phyloP scores from a whole-genome alignment of 1,140 invertebrate genomes.

The Octopus bimaculoides region DNA sequence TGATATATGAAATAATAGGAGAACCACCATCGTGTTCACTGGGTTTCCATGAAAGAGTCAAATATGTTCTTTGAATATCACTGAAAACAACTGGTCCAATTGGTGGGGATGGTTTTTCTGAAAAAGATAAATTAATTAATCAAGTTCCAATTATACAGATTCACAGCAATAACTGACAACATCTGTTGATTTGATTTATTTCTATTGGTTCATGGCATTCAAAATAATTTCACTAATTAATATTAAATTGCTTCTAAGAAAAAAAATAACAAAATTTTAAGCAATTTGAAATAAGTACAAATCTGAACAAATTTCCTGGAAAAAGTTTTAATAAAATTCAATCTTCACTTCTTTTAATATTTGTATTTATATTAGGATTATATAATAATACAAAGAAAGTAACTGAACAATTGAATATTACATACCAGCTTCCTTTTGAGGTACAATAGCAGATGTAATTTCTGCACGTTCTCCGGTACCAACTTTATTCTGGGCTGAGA shows the following conservation, averaged over 20 bases:
- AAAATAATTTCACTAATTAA: too few species aligned
- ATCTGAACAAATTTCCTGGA: too few species aligned
- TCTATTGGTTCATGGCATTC: too few species aligned
- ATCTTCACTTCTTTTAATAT: too few species aligned
- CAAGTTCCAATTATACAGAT: neutral
- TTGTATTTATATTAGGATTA: neutral
- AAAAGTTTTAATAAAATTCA: too few species aligned
- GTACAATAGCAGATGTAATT: slow-evolving; percentile 73
- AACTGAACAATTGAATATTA: neutral
- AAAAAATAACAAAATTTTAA: too few species aligned
- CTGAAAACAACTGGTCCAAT: slow-evolving; percentile 68
- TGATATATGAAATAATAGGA: slow-evolving; percentile 87
- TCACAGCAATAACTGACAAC: too few species aligned
- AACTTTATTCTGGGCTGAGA: slow-evolving; percentile 90
- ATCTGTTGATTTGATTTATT: too few species aligned
- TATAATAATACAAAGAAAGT: neutral
- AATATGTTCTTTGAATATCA: slow-evolving; percentile 62
- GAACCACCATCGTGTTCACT: slow-evolving; percentile 79
- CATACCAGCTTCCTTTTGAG: slow-evolving; percentile 41
- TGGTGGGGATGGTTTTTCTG: slow-evolving; percentile 63
- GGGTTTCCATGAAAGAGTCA: slow-evolving; percentile 81
- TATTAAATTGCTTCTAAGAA: too few species aligned
- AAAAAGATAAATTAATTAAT: slow-evolving; percentile 6
- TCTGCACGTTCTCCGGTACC: slow-evolving; percentile 91
- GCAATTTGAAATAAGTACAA: too few species aligned